A percentile compares a stretch with the other conserved stretches of the same genome.
Conservation (phyloP, 2,888 invertebrate species). For the Hirtodrosophila duncani region DNA sequence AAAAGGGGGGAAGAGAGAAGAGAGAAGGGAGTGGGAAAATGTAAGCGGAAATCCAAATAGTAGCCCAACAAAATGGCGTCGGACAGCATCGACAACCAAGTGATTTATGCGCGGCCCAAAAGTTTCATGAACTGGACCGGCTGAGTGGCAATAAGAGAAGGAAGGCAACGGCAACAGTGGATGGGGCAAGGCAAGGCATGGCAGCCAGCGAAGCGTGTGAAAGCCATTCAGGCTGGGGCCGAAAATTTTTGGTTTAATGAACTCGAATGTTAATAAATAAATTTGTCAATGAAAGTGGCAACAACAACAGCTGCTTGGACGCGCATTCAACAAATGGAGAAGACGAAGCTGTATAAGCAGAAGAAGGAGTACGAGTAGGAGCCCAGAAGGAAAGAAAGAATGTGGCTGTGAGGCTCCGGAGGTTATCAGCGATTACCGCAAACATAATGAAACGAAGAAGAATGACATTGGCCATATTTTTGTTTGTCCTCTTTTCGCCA, state of each 20-base stretch:
- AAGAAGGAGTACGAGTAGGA: neutral
- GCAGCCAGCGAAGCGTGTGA: conserved; percentile 46
- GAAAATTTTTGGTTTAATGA: conserved; percentile 62
- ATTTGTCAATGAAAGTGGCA: conserved; percentile 57
- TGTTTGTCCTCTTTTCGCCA: no score
- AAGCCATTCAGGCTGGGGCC: conserved; percentile 30
- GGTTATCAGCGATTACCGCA: conserved; percentile 27
- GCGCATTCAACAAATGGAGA: conserved; percentile 30
- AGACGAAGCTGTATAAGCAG: conserved; percentile 22
- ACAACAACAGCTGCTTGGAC: conserved; percentile 20
- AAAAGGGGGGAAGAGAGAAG: conserved; percentile 16
- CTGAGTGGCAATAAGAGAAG: no score
- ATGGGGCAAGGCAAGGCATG: neutral
- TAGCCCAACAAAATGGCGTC: conserved; percentile 42
- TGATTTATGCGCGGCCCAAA: conserved; percentile 10
- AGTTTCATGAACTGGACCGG: no score
- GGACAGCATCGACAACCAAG: conserved; percentile 7
- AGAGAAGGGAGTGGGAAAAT: neutral
- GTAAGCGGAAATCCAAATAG: conserved; percentile 21
- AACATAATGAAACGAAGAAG: conserved; percentile 60
- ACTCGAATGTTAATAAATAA: conserved; percentile 71
- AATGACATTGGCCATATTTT: conserved; percentile 33
- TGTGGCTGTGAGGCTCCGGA: neutral
- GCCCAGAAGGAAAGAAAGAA: no score
- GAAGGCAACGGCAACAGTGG: neutral